These are phyloP conservation scores for Mungos mungo DNA, from an alignment of 2,113 vertebrate species.

Conservation along the genomic window DNA sequence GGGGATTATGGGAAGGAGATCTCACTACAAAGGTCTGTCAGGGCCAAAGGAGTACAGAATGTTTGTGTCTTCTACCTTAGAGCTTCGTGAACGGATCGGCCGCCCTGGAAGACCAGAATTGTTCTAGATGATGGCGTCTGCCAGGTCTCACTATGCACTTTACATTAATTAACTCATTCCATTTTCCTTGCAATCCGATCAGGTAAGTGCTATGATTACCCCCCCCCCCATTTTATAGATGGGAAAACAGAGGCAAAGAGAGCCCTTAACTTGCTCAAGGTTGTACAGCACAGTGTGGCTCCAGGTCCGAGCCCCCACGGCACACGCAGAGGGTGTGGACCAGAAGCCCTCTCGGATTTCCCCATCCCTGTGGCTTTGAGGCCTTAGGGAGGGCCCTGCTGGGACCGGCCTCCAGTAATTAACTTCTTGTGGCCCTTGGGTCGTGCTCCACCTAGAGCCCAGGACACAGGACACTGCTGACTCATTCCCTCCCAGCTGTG, in stretches of 20 bases:
- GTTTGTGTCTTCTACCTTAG: neutral
- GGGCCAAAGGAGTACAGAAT: fast-evolving
- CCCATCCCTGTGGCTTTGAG: neutral
- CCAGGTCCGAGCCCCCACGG: neutral
- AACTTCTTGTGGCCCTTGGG: conserved; percentile 1
- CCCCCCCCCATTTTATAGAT: neutral
- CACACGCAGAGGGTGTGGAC: neutral
- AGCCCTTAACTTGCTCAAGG: neutral
- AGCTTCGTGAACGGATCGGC: neutral
- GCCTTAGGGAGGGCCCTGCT: conserved; percentile 11
- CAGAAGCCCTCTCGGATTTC: neutral
- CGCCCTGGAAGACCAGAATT: neutral
- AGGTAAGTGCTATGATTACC: neutral
- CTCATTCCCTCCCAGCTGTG: conserved; percentile 47
- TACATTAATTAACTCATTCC: too few species aligned
- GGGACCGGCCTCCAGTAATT: neutral
- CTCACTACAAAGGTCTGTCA: neutral
- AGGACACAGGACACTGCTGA: conserved; percentile 46
- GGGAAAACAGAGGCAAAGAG: neutral
- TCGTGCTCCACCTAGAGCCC: neutral
- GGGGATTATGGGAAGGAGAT: fast-evolving
- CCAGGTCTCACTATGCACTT: neutral
- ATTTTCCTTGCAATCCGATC: neutral
- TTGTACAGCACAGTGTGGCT: fast-evolving
- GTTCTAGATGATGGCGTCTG: too few species aligned